Conservation (phyloP, 2,888 invertebrate species). For the Pandemis corylana region DNA sequence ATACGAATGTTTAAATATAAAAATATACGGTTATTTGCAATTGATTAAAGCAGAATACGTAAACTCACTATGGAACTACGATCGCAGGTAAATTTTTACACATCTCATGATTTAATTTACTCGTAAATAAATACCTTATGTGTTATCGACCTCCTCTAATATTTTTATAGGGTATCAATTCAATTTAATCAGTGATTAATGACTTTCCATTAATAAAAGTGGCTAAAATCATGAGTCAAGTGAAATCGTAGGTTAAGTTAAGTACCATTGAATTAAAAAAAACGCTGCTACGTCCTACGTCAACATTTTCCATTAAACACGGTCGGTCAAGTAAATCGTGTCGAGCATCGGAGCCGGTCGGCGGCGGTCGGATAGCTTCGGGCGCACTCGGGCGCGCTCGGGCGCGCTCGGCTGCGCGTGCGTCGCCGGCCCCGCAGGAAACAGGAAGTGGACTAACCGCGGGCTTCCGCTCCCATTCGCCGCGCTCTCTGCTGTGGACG, state of each 20-base stretch:
- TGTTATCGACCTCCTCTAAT: neutral
- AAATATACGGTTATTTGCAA: too few relatives aligned
- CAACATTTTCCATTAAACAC: conserved; percentile 31
- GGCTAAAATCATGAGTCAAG: neutral
- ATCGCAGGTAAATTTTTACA: neutral
- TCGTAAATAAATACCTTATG: neutral
- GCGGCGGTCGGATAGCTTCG: conserved; percentile 49
- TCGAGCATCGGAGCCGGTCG: conserved; percentile 40
- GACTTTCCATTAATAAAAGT: too few relatives aligned
- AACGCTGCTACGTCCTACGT: conserved; percentile 14
- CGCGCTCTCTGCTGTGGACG: conserved; percentile 67
- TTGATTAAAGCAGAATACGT: neutral
- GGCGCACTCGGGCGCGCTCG: conserved; percentile 59
- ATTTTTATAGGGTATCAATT: too few relatives aligned
- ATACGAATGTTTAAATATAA: too few relatives aligned
- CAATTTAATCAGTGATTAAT: too few relatives aligned
- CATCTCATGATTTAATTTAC: neutral
- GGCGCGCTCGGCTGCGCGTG: conserved; percentile 73
- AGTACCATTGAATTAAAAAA: conserved; percentile 7
- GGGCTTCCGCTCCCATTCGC: conserved; percentile 84
- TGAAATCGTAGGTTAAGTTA: neutral
- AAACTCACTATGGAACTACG: neutral
- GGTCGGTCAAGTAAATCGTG: conserved; percentile 22
- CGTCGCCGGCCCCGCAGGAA: conserved; percentile 81
- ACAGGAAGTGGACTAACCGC: conserved; percentile 85